Percentiles rank a stretch among this genome's conserved stretches.
phyloP scores from a whole-genome alignment of 1,140 invertebrate species.

The Centruroides sculpturatus region DNA sequence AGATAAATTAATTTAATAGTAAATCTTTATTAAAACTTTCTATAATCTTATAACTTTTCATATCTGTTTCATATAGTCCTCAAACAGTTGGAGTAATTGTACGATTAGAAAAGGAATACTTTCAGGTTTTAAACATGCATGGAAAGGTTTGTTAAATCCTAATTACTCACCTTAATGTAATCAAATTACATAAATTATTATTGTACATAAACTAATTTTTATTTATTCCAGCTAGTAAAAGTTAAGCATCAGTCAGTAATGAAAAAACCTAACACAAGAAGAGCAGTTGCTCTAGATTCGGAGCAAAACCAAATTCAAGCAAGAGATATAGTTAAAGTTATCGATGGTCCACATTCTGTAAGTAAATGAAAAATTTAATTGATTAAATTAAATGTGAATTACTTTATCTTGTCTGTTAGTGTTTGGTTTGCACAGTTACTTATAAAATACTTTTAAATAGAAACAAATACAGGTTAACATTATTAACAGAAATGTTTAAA shows the following conservation, averaged over 20 bases:
- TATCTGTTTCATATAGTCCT: conserved; percentile 34
- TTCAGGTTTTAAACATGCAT: conserved; percentile 56
- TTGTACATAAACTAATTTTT: not conserved
- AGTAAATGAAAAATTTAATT: conserved; percentile 14
- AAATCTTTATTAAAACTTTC: not conserved
- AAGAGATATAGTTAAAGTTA: conserved; percentile 90
- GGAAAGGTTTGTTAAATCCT: conserved; percentile 47
- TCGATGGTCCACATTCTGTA: conserved; percentile 86
- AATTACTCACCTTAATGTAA: no score
- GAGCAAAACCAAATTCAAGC: conserved; percentile 85
- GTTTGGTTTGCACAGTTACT: no score
- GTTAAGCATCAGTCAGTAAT: conserved; percentile 81
- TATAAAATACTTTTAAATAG: no score
- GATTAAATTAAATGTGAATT: not conserved
- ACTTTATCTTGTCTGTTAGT: no score
- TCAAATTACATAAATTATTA: no score
- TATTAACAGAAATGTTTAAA: no score
- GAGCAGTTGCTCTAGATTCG: conserved; percentile 80
- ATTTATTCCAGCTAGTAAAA: conserved; percentile 44
- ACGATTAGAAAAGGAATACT: conserved; percentile 83
- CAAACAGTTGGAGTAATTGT: conserved; percentile 96
- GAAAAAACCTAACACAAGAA: conserved; percentile 70
- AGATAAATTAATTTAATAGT: not conserved
- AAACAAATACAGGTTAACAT: no score
- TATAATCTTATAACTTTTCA: not conserved